Percentiles rank a stretch among this genome's conserved stretches.
phyloP scores from a whole-genome alignment of 2,888 invertebrate species.

The Antheraea yamamai region DNA sequence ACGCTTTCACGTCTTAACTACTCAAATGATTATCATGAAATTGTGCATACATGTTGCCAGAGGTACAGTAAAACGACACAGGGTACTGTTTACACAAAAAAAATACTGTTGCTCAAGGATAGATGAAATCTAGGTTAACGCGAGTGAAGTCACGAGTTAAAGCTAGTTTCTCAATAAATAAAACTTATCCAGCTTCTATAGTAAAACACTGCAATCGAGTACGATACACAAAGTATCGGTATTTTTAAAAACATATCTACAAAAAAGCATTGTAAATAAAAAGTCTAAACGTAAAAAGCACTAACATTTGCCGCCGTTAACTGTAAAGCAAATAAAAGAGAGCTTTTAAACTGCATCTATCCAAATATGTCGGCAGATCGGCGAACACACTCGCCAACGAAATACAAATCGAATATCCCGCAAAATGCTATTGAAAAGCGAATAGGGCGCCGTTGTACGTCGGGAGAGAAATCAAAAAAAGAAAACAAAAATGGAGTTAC shows the following conservation, averaged over 20 bases:
- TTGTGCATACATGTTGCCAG: no score
- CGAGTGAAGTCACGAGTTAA: no score
- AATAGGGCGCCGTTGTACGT: slow-evolving; percentile 47
- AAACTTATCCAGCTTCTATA: not conserved
- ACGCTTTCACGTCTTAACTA: no score
- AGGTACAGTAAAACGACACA: no score
- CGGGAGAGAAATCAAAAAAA: slow-evolving; percentile 52
- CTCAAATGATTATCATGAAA: no score
- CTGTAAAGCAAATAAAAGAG: slow-evolving; percentile 37
- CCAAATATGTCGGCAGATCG: slow-evolving; percentile 41
- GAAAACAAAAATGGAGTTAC: slow-evolving; percentile 43
- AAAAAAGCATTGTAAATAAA: slow-evolving; percentile 5
- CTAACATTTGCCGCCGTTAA: slow-evolving; percentile 30
- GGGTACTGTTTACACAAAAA: no score
- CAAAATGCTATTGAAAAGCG: slow-evolving; percentile 53
- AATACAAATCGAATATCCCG: slow-evolving; percentile 48
- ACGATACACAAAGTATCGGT: not conserved
- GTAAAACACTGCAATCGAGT: not conserved
- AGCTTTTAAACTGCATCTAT: slow-evolving; percentile 29
- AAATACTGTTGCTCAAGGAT: no score
- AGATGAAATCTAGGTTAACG: no score
- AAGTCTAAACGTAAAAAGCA: slow-evolving; percentile 34
- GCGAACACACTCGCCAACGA: slow-evolving; percentile 47
- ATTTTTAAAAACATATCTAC: slow-evolving; percentile 8
- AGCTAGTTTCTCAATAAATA: not conserved